Percentiles rank a stretch among this genome's conserved stretches.
phyloP scores from a whole-genome alignment of 2,113 vertebrate genomes.

The Ivindomyrus marchei region DNA sequence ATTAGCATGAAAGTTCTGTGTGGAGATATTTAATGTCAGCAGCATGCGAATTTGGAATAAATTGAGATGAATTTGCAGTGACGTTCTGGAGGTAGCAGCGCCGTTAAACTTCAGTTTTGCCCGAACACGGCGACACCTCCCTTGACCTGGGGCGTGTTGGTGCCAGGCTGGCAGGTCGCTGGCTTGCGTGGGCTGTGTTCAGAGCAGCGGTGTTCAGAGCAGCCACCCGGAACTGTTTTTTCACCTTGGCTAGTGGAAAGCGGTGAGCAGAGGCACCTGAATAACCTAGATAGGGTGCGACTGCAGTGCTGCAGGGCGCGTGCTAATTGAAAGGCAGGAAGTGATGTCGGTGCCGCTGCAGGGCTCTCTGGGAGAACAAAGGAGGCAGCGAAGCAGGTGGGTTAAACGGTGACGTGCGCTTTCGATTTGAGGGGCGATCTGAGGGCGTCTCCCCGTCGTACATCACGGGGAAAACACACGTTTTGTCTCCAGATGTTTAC shows the following conservation, averaged over 20 bases:
- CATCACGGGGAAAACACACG: neutral
- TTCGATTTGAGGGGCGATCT: neutral
- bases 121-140: neutral
- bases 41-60: neutral
- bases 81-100: neutral
- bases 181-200: neutral
- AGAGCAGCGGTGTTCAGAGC: neutral
- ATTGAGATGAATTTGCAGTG: neutral
- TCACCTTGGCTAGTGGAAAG: slow-evolving; percentile 1
- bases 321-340: slow-evolving; percentile 23
- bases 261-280: neutral
- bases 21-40: neutral
- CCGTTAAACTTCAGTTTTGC: neutral
- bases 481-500: neutral
- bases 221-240: neutral
- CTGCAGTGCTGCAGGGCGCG: slow-evolving; percentile 3
- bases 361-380: neutral
- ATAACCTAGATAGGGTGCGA: neutral
- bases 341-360: neutral
- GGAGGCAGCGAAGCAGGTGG: neutral
- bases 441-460: neutral
- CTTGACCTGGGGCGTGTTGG: neutral
- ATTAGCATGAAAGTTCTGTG: neutral
- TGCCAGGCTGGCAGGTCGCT: neutral
- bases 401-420: neutral